phyloP scores from a whole-genome alignment of 2,113 vertebrate genomes.

The Bubo blakistoni region DNA sequence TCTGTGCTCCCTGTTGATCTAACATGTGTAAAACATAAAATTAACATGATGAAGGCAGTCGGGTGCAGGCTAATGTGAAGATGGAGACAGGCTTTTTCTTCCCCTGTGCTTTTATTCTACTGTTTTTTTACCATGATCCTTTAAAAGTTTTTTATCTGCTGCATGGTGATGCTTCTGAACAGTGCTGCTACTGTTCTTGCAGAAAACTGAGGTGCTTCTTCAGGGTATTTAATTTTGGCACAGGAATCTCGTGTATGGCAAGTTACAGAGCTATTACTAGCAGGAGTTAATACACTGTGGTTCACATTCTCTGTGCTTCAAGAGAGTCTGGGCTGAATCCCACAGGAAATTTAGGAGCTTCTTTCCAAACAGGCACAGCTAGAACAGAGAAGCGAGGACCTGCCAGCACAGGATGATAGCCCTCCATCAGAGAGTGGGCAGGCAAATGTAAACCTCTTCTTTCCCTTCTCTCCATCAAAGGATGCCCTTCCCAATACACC shows the following conservation, averaged over 20 bases:
- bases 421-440: not conserved
- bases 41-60: not conserved
- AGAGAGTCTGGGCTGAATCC: not conserved
- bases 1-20: constrained; percentile 28
- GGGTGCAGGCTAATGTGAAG: not conserved
- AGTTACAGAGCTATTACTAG: not conserved
- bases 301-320: not conserved
- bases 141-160: not conserved
- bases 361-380: not conserved
- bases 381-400: not conserved
- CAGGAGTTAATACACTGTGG: not conserved
- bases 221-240: not conserved
- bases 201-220: not conserved
- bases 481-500: not conserved
- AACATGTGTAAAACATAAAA: constrained; percentile 9
- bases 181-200: not conserved
- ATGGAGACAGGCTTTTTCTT: not conserved
- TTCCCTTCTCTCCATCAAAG: not conserved
- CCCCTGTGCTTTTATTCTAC: not conserved
- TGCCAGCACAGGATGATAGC: not conserved
- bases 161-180: not conserved
- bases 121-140: not conserved
- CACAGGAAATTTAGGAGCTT: not conserved
- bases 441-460: not conserved
- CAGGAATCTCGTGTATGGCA: not conserved